Percentiles rank a stretch among this genome's conserved stretches.
Evolutionary conservation across 2,888 invertebrate species (phyloP).

Genomic region (Suillia variegata): DNA sequence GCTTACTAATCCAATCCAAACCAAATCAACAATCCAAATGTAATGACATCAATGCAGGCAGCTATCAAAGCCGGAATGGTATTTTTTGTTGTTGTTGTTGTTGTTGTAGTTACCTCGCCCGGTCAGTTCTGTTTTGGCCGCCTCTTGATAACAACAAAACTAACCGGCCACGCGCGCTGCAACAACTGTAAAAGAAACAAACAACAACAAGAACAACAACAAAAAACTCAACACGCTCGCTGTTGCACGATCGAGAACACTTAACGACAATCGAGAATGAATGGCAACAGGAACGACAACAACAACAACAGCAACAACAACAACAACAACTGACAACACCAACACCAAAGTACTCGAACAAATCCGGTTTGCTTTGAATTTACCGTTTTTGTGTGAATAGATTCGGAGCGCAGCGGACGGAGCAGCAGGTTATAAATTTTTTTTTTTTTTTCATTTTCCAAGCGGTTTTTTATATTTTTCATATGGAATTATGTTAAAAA

Average conservation of each 20-base stretch:
- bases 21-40: too few species aligned
- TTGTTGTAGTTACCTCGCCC: too few species aligned
- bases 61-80: background rate
- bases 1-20: too few species aligned
- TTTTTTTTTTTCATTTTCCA: too few species aligned
- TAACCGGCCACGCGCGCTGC: background rate
- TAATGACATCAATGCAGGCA: constrained; percentile 15
- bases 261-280: background rate
- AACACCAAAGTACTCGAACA: constrained; percentile 8
- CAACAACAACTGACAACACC: constrained; percentile 2
- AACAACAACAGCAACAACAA: constrained; percentile 12
- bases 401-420: too few species aligned
- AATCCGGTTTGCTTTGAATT: constrained; percentile 36
- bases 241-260: background rate
- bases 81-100: background rate
- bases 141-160: background rate
- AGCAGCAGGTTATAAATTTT: constrained; percentile 36
- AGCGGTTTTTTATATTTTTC: too few species aligned
- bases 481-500: too few species aligned
- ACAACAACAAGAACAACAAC: background rate
- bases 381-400: constrained; percentile 33
- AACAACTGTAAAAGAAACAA: background rate
- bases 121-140: background rate
- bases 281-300: constrained; percentile 21
- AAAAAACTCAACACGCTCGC: background rate